Evolutionary conservation across 2,113 vertebrate genomes (phyloP), one percentile per base, ranked within the genome.

Genomic region (Apteryx owenii): DNA sequence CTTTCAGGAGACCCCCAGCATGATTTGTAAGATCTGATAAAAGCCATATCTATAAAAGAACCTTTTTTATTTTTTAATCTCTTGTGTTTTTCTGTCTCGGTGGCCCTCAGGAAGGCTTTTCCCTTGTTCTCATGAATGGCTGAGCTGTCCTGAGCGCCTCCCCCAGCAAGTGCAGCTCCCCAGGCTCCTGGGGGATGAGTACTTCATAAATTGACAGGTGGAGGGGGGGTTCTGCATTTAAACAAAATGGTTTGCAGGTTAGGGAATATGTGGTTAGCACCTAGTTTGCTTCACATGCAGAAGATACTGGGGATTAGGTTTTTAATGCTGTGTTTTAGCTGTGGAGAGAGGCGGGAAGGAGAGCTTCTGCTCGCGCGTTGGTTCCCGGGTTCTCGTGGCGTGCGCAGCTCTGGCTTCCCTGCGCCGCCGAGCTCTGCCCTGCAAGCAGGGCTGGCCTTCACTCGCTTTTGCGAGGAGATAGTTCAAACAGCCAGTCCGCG

Each of bases 401-500:
- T 79, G 58, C 36, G 7, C 8, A 81, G 56, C 54, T 95, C 75
- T 83, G 26, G 62, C 85, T 94, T 88, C 25, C 10, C 46, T 89
- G 64, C 70, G 78, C n/a, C 92, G 62, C 65, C 69, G 33, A 25
- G 88, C 38, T 81, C 66, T 92, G 21, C 40, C 88, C 33, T 92
- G 6, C 0, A 1, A 23, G 6, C 38, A 40, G 8, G 3, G 8
- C 38, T 93, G 6, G 19, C 12, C 54, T 82, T 60, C 78, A 75
- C 44, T 65, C 79, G 66, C 81, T 86, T 89, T 87, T 56, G 2
- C 42, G 53, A 36, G 56, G 65, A 88, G 70, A 56, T 95, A 90
- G 82, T 91, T 96, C 90, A 93, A 97, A 87, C 42, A 90, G 78
- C 58, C 92, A 93, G 22, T 93, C 62, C 54, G 88, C 10, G 9